phyloP scores from a whole-genome alignment of 2,888 invertebrate genomes.

The Arge pagana region DNA sequence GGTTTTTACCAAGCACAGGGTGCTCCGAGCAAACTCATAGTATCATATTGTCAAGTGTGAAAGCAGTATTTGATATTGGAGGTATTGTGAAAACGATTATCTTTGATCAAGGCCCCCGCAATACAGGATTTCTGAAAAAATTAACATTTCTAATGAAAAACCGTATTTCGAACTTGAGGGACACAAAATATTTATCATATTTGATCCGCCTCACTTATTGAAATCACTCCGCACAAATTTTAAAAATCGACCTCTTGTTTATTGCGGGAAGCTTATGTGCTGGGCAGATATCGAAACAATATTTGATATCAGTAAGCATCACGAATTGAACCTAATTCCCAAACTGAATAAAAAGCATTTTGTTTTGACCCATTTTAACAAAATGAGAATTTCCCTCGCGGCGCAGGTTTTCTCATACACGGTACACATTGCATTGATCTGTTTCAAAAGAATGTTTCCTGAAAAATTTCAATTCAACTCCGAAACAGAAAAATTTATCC shows the following conservation, averaged over 20 bases:
- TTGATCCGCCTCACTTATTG: slow-evolving; percentile 15
- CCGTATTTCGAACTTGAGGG: slow-evolving; percentile 9
- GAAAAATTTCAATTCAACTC: too few species aligned
- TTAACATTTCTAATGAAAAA: slow-evolving; percentile 6
- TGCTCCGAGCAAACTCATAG: neutral
- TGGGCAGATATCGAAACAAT: slow-evolving; percentile 3
- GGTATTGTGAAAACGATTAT: slow-evolving; percentile 8
- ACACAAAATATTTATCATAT: slow-evolving; percentile 8
- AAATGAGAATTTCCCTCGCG: slow-evolving; percentile 16
- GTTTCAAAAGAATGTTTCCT: neutral
- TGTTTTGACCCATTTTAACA: slow-evolving; percentile 6
- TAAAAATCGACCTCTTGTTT: neutral
- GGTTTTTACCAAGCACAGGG: neutral
- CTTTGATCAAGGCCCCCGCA: slow-evolving; percentile 11
- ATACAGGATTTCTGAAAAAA: slow-evolving; percentile 1
- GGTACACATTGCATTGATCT: too few species aligned
- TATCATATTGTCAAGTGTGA: neutral
- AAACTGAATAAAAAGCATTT: slow-evolving; percentile 5
- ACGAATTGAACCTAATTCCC: slow-evolving; percentile 1
- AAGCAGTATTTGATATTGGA: neutral
- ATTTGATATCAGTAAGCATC: neutral
- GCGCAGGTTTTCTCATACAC: slow-evolving; percentile 13
- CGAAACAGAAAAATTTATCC: too few species aligned
- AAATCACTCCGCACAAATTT: slow-evolving; percentile 15
- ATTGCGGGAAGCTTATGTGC: neutral